Evolutionary conservation across 2,888 invertebrate species (phyloP), one percentile per base, ranked within the genome.

Genomic region (Gasteruption jaculator): DNA sequence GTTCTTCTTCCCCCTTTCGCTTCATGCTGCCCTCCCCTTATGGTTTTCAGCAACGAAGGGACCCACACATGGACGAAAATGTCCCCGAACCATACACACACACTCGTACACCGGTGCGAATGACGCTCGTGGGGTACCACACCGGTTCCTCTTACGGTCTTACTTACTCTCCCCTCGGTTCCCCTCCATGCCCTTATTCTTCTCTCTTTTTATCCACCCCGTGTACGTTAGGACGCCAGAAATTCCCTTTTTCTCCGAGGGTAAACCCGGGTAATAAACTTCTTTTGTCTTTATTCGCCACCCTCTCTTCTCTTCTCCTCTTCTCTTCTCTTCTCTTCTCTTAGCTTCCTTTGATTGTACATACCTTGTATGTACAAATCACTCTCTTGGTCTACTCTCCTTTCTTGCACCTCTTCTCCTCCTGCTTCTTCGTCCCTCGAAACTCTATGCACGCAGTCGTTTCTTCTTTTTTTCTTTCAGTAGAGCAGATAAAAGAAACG

Each of bases 271-370:
- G 51, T 56, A 61, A 63, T 61, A 61, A 61, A 58, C 54, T 53
- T 54, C 58, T 54, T 64, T 65, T 64, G 64, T 64, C 53, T 60
- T 57, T 56, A 41, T 42, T 35, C 41, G 49, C 35, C 42, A 37
- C 50, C 48, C 36, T 39, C 46, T 12, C 46, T 32, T 38, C 36
- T 49, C 22, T 48, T 41, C 48, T 41, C 41, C 31, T 22, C 40
- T 45, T 29, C 37, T 45, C 35, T 20, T 32, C 26, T 26, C 22
- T 30, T 8, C 29, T 14, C 36, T 24, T 22, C 15, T 11, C 11
- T n/a, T 20, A 14, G n/a, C 8, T 27, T 19, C 18, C 21, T 12
- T 24, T n/a, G n/a, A 8, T 21, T 6, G 34, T 21, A 21, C 34
- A 24, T 24, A n/a, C 24, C 10, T n/a, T 16, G 21, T 21, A 10